Percentiles rank a stretch among this genome's conserved stretches.
phyloP scores from a whole-genome alignment of 2,113 vertebrate species.

The Corapipo altera region DNA sequence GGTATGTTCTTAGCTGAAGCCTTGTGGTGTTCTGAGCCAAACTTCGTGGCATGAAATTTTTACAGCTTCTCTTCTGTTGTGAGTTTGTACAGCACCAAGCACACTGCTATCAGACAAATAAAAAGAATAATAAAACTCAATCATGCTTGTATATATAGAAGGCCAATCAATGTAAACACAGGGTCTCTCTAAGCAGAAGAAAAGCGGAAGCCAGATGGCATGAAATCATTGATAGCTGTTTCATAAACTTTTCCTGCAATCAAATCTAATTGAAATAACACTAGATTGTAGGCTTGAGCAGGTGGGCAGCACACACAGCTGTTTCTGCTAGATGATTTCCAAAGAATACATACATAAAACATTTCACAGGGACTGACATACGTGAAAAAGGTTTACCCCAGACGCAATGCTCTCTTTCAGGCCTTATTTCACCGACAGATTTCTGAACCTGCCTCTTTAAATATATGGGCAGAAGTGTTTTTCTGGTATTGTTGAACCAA shows the following conservation, averaged over 20 bases:
- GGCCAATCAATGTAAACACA: slow-evolving; percentile 67
- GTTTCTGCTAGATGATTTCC: slow-evolving; percentile 66
- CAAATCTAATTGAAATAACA: slow-evolving; percentile 73
- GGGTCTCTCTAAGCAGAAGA: slow-evolving; percentile 61
- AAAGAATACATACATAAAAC: slow-evolving; percentile 66
- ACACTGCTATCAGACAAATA: slow-evolving; percentile 51
- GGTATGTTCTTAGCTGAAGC: not conserved
- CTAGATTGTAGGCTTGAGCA: slow-evolving; percentile 69
- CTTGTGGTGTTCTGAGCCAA: not conserved
- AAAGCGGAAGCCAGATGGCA: slow-evolving; percentile 70
- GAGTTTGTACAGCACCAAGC: slow-evolving; percentile 25
- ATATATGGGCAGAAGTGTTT: not conserved
- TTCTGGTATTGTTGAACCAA: not conserved
- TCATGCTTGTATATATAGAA: slow-evolving; percentile 63
- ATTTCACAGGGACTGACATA: slow-evolving; percentile 47
- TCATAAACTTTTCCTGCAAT: slow-evolving; percentile 73
- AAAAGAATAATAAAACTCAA: slow-evolving; percentile 62
- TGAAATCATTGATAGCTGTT: slow-evolving; percentile 66
- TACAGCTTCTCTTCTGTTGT: not conserved
- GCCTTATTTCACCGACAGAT: slow-evolving; percentile 34
- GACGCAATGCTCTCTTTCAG: slow-evolving; percentile 53
- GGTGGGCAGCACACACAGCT: slow-evolving; percentile 70
- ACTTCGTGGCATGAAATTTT: slow-evolving; percentile 6
- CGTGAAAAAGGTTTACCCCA: slow-evolving; percentile 44
- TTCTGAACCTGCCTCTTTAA: slow-evolving; percentile 41